Evolutionary conservation across 2,797 vertebrate species (phyloP), one percentile per base, ranked within the genome.

Genomic region (Argyrosomus regius): DNA sequence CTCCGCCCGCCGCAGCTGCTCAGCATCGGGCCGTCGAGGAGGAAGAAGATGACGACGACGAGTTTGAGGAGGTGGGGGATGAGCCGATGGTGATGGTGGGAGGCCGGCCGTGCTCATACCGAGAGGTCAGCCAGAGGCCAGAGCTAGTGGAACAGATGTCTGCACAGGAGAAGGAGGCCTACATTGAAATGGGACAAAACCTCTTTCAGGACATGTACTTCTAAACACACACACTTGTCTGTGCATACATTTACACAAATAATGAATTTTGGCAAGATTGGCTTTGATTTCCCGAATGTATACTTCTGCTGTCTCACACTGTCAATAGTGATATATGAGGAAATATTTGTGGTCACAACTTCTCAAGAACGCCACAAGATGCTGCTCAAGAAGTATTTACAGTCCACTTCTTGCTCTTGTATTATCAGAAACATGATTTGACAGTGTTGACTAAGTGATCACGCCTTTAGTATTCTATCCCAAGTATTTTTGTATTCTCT

Each of bases 81-180:
- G 97, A 98, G 68, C 97, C 96, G 0, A 93, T 93, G 12, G 97
- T 98, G 61, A 96, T 91, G 82, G 98, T 99, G 48, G 97, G 97
- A 14, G 97, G 98, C 16, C 94, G 93, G 16, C 91, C 95, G 0
- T 97, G 96, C 91, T 94, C 96, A 0, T 99, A 99, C 89, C 95
- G 96, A 45, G 97, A 98, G 89, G 98, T 99, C 82, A 98, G 97
- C 94, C 97, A 99, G 89, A 94, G 96, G 53, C 97, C 98, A 0
- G 97, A 99, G 94, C 95, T 99, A 71, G 98, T 99, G 89, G 96
- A 97, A 43, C 96, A 98, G 89, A 99, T 99, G 98, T 98, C 96
- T 0, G 89, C 96, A 0, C 97, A 97, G 85, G 98, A 99, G 86
- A 99, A 99, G 68, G 98, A 99, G 77, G 96, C 96, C 0, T 99